phyloP scores from a whole-genome alignment of 2,113 vertebrate genomes.

The Leiothrix lutea region DNA sequence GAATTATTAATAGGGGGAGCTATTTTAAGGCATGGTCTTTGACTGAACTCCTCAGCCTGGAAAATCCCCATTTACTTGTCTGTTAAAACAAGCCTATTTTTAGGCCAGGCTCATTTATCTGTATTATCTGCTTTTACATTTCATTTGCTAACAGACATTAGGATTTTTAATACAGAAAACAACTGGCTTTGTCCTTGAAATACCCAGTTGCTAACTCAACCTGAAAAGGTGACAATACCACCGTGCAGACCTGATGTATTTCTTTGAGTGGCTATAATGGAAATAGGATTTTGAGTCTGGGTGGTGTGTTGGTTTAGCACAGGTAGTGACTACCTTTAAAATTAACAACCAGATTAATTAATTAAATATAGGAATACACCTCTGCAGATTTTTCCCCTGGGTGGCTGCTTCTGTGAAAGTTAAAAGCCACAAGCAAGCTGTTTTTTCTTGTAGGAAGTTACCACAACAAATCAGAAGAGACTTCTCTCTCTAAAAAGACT shows the following conservation, averaged over 20 bases:
- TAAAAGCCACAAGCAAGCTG: background rate
- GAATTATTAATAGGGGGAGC: conserved; percentile 11
- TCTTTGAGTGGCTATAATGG: background rate
- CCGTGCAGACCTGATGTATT: background rate
- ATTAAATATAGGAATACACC: background rate
- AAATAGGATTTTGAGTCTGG: background rate
- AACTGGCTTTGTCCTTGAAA: background rate
- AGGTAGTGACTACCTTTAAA: background rate
- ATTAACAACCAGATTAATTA: background rate
- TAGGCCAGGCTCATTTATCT: background rate
- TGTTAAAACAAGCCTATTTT: background rate
- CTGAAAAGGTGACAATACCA: background rate
- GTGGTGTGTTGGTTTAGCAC: background rate
- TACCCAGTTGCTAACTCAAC: background rate
- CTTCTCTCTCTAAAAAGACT: background rate
- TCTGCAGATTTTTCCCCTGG: background rate
- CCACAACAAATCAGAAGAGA: background rate
- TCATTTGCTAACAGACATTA: background rate
- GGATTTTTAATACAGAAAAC: background rate
- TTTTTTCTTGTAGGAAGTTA: background rate
- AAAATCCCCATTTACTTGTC: background rate
- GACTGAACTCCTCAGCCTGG: background rate
- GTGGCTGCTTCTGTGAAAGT: background rate
- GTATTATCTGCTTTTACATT: background rate
- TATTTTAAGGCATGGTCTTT: background rate